A percentile compares a stretch with the other conserved stretches of the same genome.
These are phyloP conservation scores for Zophobas atratus DNA, from an alignment of 1,140 invertebrate species.

Conservation along the genomic window DNA sequence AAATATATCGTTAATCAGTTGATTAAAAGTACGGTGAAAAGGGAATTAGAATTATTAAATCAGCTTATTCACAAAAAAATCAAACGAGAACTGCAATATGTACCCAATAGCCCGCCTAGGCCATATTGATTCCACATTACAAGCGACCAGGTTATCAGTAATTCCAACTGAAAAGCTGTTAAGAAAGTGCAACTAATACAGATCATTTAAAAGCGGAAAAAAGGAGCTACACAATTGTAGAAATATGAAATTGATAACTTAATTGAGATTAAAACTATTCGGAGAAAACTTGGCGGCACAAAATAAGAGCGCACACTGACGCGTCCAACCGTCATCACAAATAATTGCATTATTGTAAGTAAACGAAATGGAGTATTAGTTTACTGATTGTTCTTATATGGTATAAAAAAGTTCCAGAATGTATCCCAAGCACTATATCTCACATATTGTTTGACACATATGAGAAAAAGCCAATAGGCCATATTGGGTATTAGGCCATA, in stretches of 20 bases:
- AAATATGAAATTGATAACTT: too few relatives aligned
- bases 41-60: neutral
- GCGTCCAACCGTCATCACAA: too few relatives aligned
- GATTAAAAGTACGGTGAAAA: neutral
- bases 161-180: neutral
- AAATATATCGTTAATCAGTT: neutral
- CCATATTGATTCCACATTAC: constrained; percentile 1
- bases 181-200: neutral
- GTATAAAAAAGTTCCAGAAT: neutral
- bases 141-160: neutral
- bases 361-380: too few relatives aligned
- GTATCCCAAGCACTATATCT: neutral
- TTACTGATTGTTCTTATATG: neutral
- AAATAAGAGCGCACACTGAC: too few relatives aligned
- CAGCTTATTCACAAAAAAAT: too few relatives aligned
- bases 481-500: constrained; percentile 4
- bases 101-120: constrained; percentile 9
- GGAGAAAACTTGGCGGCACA: too few relatives aligned
- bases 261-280: too few relatives aligned
- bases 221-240: too few relatives aligned
- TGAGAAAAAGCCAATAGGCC: neutral
- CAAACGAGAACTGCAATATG: neutral
- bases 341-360: too few relatives aligned
- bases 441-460: neutral
- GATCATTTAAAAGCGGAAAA: neutral